Percentiles rank a stretch among this genome's conserved stretches.
phyloP scores from a whole-genome alignment of 2,888 invertebrate species.

The Malthinus seriepunctatus region DNA sequence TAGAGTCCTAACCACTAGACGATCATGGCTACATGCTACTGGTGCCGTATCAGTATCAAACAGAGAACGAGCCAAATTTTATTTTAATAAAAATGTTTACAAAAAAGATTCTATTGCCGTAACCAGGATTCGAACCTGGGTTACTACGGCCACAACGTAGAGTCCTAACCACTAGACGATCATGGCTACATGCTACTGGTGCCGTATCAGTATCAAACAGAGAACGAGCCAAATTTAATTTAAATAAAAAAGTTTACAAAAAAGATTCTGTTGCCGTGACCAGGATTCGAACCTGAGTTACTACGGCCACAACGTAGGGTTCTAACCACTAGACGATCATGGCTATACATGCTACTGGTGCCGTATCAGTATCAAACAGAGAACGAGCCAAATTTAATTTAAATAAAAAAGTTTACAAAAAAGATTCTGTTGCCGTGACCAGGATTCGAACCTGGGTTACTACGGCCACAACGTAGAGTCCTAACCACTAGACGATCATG shows the following conservation, averaged over 20 bases:
- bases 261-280: conserved; percentile 54
- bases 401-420: too few species aligned
- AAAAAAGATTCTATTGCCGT: conserved; percentile 48
- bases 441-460: conserved; percentile 67
- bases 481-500: conserved; percentile 54
- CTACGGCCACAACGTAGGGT: conserved; percentile 66
- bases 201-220: too few species aligned
- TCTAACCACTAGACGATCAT: conserved; percentile 55
- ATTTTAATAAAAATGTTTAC: too few species aligned
- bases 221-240: too few species aligned
- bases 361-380: too few species aligned
- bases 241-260: too few species aligned
- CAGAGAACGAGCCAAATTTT: too few species aligned
- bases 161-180: conserved; percentile 57
- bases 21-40: conserved; percentile 71
- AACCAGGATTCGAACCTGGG: conserved; percentile 67
- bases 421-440: conserved; percentile 55
- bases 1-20: conserved; percentile 76
- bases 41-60: too few species aligned
- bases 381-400: too few species aligned
- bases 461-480: conserved; percentile 65
- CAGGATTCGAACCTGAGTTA: conserved; percentile 67
- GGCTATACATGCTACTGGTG: too few species aligned
- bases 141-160: conserved; percentile 66
- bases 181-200: conserved; percentile 40